These are phyloP conservation scores for Stenodera caucasica DNA, from an alignment of 2,888 invertebrate species.

Conservation along the genomic window DNA sequence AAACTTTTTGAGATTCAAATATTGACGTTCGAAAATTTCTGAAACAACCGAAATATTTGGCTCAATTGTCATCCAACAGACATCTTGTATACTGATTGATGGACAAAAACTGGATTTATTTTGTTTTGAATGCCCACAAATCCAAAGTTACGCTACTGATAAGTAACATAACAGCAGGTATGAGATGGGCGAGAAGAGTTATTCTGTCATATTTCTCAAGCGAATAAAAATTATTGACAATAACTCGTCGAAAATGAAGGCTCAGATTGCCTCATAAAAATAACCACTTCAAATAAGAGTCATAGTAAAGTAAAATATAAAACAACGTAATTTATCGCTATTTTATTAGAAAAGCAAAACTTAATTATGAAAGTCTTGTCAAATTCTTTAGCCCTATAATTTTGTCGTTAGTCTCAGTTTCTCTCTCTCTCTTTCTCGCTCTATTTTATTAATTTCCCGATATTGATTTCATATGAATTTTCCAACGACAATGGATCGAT, in stretches of 20 bases:
- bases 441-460: not conserved
- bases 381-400: not conserved
- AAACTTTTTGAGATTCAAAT: too few species aligned
- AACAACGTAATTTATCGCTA: conserved; percentile 22
- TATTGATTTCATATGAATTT: not conserved
- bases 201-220: conserved; percentile 11
- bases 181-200: not conserved
- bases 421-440: too few species aligned
- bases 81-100: too few species aligned
- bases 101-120: too few species aligned
- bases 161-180: too few species aligned
- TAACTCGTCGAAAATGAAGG: conserved; percentile 21
- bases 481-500: not conserved
- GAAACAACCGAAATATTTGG: too few species aligned
- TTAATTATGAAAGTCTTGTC: conserved; percentile 13
- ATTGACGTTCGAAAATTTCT: too few species aligned
- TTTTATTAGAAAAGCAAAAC: conserved; percentile 17
- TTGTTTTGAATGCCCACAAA: too few species aligned
- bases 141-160: too few species aligned
- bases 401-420: not conserved
- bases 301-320: not conserved
- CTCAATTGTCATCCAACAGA: too few species aligned
- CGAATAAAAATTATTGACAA: conserved; percentile 28
- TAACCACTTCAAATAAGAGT: not conserved
- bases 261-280: conserved; percentile 25